Conservation (phyloP, 2,113 vertebrate species). For the Plectropomus leopardus region DNA sequence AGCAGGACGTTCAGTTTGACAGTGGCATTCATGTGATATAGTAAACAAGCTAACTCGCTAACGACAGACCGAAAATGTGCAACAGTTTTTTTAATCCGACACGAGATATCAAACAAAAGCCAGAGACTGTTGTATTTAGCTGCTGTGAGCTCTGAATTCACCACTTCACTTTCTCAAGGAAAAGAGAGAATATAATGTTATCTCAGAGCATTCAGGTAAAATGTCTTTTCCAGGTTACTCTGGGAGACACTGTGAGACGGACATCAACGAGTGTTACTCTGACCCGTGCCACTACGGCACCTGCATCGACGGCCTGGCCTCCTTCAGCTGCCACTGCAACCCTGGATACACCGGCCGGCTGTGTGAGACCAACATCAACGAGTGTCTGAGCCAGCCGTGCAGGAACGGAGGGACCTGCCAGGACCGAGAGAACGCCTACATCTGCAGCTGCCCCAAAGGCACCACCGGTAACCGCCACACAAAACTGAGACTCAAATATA, state of each 20-base stretch:
- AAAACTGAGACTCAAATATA: fast-evolving
- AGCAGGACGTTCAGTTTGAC: too few species aligned
- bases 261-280: conserved; percentile 91
- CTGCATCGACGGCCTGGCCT: conserved; percentile 91
- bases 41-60: too few species aligned
- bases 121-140: too few species aligned
- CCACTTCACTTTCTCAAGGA: too few species aligned
- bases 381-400: conserved; percentile 96
- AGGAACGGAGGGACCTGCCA: conserved; percentile 93
- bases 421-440: conserved; percentile 90
- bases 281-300: conserved; percentile 94
- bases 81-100: too few species aligned
- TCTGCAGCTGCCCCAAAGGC: conserved; percentile 92
- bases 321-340: conserved; percentile 91
- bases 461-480: conserved; percentile 87
- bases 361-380: conserved; percentile 95
- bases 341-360: conserved; percentile 92
- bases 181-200: too few species aligned
- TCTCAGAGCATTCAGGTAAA: too few species aligned
- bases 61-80: too few species aligned
- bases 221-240: conserved; percentile 86
- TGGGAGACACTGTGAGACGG: conserved; percentile 89
- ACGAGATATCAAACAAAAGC: too few species aligned
- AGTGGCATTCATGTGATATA: too few species aligned
- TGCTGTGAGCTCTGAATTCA: too few species aligned